These are phyloP conservation scores for Meta bourneti DNA, from an alignment of 2,888 invertebrate genomes.

Conservation along the genomic window DNA sequence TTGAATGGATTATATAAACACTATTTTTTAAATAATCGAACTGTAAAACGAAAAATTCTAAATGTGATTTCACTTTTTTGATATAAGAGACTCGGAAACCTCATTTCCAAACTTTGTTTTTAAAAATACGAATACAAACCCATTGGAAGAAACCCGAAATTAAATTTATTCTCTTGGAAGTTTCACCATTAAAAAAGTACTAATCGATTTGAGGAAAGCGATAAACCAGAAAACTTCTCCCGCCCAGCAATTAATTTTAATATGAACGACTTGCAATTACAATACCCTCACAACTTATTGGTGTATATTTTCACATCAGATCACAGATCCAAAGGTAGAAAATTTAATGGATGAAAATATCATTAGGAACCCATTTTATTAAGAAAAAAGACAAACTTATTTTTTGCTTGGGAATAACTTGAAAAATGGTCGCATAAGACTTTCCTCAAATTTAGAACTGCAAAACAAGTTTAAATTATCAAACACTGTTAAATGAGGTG, in stretches of 20 bases:
- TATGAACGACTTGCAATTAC: background rate
- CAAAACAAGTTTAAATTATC: too few species aligned
- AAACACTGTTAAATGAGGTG: too few species aligned
- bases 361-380: background rate
- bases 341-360: background rate
- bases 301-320: background rate
- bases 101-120: background rate
- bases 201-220: background rate
- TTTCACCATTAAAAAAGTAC: background rate
- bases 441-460: too few species aligned
- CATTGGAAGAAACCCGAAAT: background rate
- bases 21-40: too few species aligned
- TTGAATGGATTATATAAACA: too few species aligned
- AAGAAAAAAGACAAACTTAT: too few species aligned
- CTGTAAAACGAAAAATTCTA: too few species aligned
- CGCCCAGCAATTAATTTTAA: background rate
- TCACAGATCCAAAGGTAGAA: background rate
- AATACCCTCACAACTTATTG: background rate
- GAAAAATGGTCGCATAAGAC: too few species aligned
- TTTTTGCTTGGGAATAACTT: too few species aligned
- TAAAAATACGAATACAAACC: background rate
- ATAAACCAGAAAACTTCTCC: background rate
- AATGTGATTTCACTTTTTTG: too few species aligned
- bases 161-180: background rate
- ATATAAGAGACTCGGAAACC: too few species aligned